Base-by-base conservation (phyloP, 2,888 invertebrate genomes). In the Halictus quadricinctus region DNA sequence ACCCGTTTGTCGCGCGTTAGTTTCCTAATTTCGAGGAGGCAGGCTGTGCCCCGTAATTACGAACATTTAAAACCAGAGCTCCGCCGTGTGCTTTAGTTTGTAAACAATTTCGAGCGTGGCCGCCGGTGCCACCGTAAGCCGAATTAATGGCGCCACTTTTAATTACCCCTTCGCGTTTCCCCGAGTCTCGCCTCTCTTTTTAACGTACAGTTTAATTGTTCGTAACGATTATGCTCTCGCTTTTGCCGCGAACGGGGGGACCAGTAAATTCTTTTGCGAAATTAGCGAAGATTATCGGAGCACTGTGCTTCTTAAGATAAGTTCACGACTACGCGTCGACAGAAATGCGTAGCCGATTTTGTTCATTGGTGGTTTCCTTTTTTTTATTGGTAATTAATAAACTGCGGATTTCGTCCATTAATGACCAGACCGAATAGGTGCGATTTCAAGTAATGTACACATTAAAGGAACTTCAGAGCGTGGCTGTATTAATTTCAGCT, bases 111-210 rank as follows among this genome's bases (percentile, higher is more conserved):
- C 66, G 79, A 86, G 82, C 82, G 79, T 79, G 21, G 21, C 18
- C 41, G 46, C 10, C 41, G 46, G 77, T 15, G 58, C 15, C 25
- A 80, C 77, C 43, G 86, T 79, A 75, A 78, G 50, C 72, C 79
- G 79, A 79, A 81, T 77, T 89, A 89, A 89, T 89, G 76, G 80
- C 69, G 69, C 79, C 81, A 70, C 84, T 86, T 88, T 89, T 89
- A 88, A 88, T 88, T 88, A 81, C 76, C 58, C n/a, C 0, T 58
- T n/a, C 58, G n/a, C n/a, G n/a, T 58, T 58, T 12, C n/a, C 21
- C 4, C n/a, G 58, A 12, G n/a, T n/a, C 58, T 58, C 58, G 58
- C 58, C n/a, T 10, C n/a, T 58, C 58, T 58, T n/a, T 58, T 58
- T n/a, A n/a, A n/a, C 58, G n/a, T n/a, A 58, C 0, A 1, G n/a